Evolutionary conservation across 2,113 vertebrate species (phyloP).

Genomic region (Promerops cafer): DNA sequence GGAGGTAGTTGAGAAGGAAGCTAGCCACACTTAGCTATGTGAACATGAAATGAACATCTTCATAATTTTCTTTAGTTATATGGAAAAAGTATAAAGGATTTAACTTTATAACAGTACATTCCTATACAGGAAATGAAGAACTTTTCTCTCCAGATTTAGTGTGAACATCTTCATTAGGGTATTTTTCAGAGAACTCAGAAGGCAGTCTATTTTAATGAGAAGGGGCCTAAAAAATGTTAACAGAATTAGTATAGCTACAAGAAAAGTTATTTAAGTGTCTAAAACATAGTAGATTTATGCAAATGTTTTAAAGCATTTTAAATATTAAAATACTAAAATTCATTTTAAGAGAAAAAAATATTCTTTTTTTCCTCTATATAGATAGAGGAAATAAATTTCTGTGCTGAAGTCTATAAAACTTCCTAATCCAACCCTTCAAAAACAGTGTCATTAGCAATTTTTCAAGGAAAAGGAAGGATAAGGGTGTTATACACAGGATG

Average conservation of each 20-base stretch:
- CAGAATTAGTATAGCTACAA: constrained; percentile 18
- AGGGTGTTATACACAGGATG: background rate
- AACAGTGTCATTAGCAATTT: background rate
- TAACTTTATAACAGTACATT: constrained; percentile 28
- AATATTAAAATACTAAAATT: background rate
- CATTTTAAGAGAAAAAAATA: background rate
- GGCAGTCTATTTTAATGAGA: constrained; percentile 58
- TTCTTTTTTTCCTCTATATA: background rate
- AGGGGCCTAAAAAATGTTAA: constrained; percentile 42
- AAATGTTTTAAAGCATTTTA: background rate
- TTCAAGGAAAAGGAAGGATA: background rate
- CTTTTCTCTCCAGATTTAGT: background rate
- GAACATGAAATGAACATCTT: background rate
- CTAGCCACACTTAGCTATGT: background rate
- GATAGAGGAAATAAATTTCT: background rate
- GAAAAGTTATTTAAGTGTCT: constrained; percentile 15
- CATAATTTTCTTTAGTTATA: constrained; percentile 19
- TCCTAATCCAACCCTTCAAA: background rate
- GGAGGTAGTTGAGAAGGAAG: background rate
- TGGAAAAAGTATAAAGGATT: background rate
- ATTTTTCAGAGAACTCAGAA: constrained; percentile 49
- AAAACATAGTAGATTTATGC: background rate
- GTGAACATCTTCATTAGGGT: constrained; percentile 33
- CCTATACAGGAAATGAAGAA: background rate
- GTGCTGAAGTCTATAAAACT: background rate